Conservation (phyloP, 1,140 invertebrate genomes). For the Drosophila trapezifrons region DNA sequence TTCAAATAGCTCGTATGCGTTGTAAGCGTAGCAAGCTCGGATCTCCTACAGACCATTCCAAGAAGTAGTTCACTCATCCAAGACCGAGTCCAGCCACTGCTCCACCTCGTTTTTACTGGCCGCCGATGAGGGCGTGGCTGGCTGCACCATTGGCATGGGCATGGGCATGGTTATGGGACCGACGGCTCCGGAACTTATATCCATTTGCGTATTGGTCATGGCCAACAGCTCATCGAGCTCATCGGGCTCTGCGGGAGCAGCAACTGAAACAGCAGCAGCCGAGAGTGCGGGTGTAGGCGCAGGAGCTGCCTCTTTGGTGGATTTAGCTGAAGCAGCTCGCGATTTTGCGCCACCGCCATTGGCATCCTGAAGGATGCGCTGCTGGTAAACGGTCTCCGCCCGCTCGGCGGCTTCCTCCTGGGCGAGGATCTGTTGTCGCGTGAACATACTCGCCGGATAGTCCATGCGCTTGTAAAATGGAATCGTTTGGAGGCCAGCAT, state of each 20-base stretch:
- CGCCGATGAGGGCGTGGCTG: constrained; percentile 45
- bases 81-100: constrained; percentile 77
- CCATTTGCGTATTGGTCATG: constrained; percentile 52
- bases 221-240: constrained; percentile 77
- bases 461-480: constrained; percentile 83
- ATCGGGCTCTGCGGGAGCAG: constrained; percentile 40
- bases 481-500: constrained; percentile 73
- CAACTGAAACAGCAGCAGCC: neutral
- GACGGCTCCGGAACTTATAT: constrained; percentile 2
- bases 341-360: constrained; percentile 46
- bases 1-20: neutral
- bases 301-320: constrained; percentile 9
- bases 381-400: constrained; percentile 67
- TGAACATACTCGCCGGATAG: constrained; percentile 67
- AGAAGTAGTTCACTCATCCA: constrained; percentile 59
- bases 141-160: constrained; percentile 44
- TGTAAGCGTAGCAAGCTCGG: constrained; percentile 9
- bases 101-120: constrained; percentile 77
- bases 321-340: constrained; percentile 38
- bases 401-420: constrained; percentile 72
- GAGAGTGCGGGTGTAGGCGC: neutral
- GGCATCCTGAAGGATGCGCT: constrained; percentile 50
- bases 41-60: neutral
- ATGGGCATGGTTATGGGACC: constrained; percentile 35
- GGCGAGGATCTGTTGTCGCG: constrained; percentile 51